Conservation (phyloP, 1,140 invertebrate genomes). For the Drosophila pachea region DNA sequence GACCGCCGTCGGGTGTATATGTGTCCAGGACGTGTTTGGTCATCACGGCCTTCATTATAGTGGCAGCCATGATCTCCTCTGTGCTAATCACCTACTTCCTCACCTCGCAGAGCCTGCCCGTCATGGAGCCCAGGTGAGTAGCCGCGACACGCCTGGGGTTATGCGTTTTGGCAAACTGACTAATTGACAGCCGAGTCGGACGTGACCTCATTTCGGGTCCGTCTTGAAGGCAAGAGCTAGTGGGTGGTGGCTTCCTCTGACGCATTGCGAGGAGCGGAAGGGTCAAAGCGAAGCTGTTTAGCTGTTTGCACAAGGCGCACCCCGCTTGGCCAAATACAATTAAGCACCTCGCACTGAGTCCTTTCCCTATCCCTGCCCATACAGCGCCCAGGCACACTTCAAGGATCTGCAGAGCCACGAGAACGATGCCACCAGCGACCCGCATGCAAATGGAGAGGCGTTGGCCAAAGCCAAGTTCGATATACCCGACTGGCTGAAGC, state of each 20-base stretch:
- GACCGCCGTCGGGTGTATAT: conserved; percentile 70
- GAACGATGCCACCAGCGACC: conserved; percentile 12
- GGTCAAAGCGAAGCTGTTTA: conserved; percentile 29
- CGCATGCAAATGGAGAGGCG: conserved; percentile 35
- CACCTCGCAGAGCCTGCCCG: conserved; percentile 43
- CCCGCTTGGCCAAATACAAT: conserved; percentile 21
- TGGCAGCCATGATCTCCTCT: conserved; percentile 64
- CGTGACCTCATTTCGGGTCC: conserved; percentile 56
- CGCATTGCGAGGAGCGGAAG: conserved; percentile 61
- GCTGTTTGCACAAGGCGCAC: conserved; percentile 23
- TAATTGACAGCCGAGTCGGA: conserved; percentile 60
- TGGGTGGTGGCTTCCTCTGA: conserved; percentile 44
- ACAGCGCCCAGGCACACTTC: conserved; percentile 35
- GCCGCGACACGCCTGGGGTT: conserved; percentile 25
- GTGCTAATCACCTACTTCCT: conserved; percentile 72
- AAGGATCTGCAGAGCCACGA: conserved; percentile 32
- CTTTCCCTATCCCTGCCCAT: not conserved
- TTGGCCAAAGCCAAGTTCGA: conserved; percentile 40
- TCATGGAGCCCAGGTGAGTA: conserved; percentile 56
- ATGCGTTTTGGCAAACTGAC: conserved; percentile 55
- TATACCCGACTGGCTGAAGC: conserved; percentile 54
- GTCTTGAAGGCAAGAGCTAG: conserved; percentile 56
- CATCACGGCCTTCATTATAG: conserved; percentile 56
- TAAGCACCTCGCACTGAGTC: conserved; percentile 39
- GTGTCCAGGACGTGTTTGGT: conserved; percentile 66